These are phyloP conservation scores for Aurelia coerulea DNA, from an alignment of 30 jellyfish, hydroid and myxozoan species.

Conservation along the genomic window DNA sequence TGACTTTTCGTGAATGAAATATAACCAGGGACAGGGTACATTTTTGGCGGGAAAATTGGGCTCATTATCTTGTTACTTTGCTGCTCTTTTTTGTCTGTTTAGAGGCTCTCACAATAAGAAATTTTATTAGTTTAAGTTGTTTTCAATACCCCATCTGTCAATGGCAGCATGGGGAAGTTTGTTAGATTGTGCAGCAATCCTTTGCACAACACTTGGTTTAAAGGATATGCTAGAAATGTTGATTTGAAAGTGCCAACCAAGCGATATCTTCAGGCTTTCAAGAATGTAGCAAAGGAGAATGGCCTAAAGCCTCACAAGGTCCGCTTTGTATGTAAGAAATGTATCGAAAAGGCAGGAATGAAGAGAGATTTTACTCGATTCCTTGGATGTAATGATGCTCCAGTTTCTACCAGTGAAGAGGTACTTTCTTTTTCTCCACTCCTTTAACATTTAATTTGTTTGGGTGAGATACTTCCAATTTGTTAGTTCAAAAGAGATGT, in stretches of 20 bases:
- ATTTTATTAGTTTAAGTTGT: background rate
- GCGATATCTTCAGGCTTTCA: conserved; percentile 27
- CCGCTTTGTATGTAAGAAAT: background rate
- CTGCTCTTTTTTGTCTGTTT: background rate
- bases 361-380: too few species aligned
- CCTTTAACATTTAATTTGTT: too few species aligned
- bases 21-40: too few species aligned
- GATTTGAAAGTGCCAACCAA: background rate
- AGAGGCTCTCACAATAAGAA: background rate
- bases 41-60: too few species aligned
- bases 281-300: conserved; percentile 21
- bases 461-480: too few species aligned
- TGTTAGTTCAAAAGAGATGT: too few species aligned
- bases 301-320: conserved; percentile 20
- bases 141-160: too few species aligned
- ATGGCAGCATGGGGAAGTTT: conserved; percentile 7
- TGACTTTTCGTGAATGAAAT: too few species aligned
- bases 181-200: conserved; percentile 27
- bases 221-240: conserved; percentile 1
- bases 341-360: too few species aligned
- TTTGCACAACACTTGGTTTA: conserved; percentile 15
- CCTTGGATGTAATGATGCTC: too few species aligned
- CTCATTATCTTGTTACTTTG: background rate
- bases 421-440: too few species aligned
- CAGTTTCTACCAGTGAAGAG: too few species aligned